Evolutionary conservation across 2,113 vertebrate genomes (phyloP).

Genomic region (Peucedramus taeniatus): DNA sequence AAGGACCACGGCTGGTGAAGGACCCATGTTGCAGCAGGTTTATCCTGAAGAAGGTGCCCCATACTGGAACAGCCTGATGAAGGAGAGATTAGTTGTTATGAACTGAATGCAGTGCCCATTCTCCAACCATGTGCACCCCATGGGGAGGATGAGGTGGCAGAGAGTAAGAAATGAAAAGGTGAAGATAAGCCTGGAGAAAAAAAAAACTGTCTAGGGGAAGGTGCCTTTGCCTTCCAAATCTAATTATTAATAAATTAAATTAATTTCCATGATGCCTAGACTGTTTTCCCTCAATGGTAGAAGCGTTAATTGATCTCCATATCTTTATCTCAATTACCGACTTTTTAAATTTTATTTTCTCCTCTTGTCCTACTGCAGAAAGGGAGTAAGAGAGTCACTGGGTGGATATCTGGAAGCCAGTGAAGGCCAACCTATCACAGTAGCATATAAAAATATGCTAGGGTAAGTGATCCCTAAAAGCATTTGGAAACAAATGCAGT

Average conservation of each 20-base stretch:
- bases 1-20: neutral
- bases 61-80: neutral
- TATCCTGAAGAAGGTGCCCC: neutral
- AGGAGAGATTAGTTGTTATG: neutral
- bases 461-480: neutral
- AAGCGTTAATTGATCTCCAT: neutral
- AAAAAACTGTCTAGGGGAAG: neutral
- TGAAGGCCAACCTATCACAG: neutral
- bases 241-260: neutral
- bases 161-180: neutral
- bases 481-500: neutral
- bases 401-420: neutral
- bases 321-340: neutral
- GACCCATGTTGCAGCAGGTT: neutral
- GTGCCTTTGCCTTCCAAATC: neutral
- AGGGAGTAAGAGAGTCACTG: neutral
- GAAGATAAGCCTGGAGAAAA: neutral
- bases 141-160: accelerated
- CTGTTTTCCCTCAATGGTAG: neutral
- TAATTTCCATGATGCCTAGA: neutral
- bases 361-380: too few relatives aligned
- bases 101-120: neutral
- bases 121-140: neutral
- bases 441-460: neutral
- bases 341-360: neutral